A percentile compares a stretch with the other conserved stretches of the same genome.
phyloP scores from a whole-genome alignment of 2,113 vertebrate genomes.

The Ciconia boyciana region DNA sequence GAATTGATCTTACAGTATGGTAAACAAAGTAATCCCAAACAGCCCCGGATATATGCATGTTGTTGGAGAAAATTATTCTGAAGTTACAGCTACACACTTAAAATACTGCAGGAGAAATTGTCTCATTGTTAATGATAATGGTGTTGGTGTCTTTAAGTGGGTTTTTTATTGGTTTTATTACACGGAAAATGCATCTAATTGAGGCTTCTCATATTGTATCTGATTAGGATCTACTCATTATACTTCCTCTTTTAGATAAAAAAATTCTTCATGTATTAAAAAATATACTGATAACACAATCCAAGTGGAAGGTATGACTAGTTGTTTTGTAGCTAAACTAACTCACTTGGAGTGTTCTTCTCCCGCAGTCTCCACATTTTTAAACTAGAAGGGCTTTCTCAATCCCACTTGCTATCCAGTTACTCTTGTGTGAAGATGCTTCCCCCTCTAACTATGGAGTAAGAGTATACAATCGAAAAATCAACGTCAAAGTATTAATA shows the following conservation, averaged over 20 bases:
- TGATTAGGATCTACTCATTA: neutral
- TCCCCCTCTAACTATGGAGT: neutral
- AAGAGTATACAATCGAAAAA: neutral
- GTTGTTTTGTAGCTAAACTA: neutral
- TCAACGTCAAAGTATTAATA: neutral
- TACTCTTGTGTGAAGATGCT: neutral
- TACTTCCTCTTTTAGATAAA: neutral
- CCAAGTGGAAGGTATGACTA: neutral
- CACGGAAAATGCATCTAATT: constrained; percentile 23
- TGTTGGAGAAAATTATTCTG: constrained; percentile 20
- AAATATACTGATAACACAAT: neutral
- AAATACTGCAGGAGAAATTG: constrained; percentile 9
- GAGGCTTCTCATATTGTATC: neutral
- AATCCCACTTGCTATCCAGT: neutral
- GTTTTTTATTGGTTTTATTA: constrained; percentile 18
- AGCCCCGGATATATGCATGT: neutral
- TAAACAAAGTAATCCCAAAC: constrained; percentile 50
- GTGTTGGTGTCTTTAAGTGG: neutral
- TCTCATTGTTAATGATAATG: constrained; percentile 47
- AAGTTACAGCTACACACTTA: neutral
- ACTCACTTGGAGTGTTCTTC: neutral
- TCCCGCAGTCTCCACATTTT: neutral
- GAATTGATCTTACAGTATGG: constrained; percentile 39
- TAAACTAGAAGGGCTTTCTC: neutral
- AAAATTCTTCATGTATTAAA: neutral